A percentile compares a stretch with the other conserved stretches of the same genome.
Evolutionary conservation across 1,140 invertebrate species (phyloP).

Genomic region (Bombus ignitus): DNA sequence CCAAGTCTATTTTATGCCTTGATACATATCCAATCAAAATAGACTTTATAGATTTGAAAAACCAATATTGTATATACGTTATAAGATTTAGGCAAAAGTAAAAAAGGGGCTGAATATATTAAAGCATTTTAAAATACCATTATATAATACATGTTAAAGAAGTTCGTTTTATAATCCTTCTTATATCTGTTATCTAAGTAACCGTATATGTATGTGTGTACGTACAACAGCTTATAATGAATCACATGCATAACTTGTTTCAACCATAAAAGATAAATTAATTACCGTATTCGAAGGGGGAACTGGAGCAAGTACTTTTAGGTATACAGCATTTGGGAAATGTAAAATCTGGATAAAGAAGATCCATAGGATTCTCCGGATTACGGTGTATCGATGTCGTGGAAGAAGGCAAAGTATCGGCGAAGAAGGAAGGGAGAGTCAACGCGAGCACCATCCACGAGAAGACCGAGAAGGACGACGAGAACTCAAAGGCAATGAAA

Average conservation of each 20-base stretch:
- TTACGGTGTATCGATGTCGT: not conserved
- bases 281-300: not conserved
- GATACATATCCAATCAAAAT: not conserved
- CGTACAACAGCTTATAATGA: not conserved
- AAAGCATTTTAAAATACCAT: not conserved
- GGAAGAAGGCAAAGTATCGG: not conserved
- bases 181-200: not conserved
- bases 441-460: not conserved
- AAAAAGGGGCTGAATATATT: not conserved
- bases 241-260: not conserved
- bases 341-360: not conserved
- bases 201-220: not conserved
- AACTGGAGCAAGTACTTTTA: not conserved
- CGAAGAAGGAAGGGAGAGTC: not conserved
- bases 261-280: not conserved
- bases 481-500: constrained; percentile 12
- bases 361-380: not conserved
- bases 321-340: not conserved
- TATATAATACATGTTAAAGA: not conserved
- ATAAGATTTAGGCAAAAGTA: not conserved
- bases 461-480: constrained; percentile 1
- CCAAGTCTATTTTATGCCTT: not conserved
- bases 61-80: not conserved
- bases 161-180: not conserved
- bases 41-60: not conserved